phyloP scores from a whole-genome alignment of 2,797 vertebrate genomes.

The Bucorvus abyssinicus region DNA sequence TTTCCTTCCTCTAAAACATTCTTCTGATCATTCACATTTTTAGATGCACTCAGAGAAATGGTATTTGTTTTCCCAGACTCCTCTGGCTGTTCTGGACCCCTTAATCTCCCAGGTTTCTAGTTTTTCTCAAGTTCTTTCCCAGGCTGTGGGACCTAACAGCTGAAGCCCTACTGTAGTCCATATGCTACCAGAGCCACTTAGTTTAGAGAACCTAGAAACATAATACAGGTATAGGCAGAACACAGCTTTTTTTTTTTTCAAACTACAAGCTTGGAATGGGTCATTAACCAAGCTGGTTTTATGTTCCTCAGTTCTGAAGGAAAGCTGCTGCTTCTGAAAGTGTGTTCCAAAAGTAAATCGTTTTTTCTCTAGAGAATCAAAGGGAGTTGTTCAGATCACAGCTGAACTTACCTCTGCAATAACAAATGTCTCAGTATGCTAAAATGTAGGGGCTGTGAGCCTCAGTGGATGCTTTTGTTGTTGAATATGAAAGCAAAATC shows the following conservation, averaged over 20 bases:
- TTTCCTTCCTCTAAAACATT: background rate
- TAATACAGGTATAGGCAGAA: background rate
- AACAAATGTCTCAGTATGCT: background rate
- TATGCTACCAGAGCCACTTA: background rate
- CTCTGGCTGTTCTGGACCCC: background rate
- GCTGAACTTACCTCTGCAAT: background rate
- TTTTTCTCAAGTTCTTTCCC: background rate
- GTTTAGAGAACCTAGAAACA: background rate
- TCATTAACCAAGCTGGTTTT: background rate
- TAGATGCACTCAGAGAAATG: background rate
- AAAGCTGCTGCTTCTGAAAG: background rate
- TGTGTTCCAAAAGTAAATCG: background rate
- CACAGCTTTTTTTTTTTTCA: background rate
- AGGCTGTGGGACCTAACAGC: background rate
- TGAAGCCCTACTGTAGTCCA: background rate
- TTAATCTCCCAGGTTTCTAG: background rate
- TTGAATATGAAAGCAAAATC: conserved; percentile 9
- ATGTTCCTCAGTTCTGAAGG: background rate
- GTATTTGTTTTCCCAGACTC: background rate
- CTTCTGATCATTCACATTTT: background rate
- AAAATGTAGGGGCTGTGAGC: background rate
- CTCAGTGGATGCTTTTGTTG: background rate
- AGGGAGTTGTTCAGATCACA: background rate
- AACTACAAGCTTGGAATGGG: background rate
- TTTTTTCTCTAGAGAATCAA: background rate